These are phyloP conservation scores for Nibea albiflora DNA, from an alignment of 2,113 vertebrate species.

Conservation along the genomic window DNA sequence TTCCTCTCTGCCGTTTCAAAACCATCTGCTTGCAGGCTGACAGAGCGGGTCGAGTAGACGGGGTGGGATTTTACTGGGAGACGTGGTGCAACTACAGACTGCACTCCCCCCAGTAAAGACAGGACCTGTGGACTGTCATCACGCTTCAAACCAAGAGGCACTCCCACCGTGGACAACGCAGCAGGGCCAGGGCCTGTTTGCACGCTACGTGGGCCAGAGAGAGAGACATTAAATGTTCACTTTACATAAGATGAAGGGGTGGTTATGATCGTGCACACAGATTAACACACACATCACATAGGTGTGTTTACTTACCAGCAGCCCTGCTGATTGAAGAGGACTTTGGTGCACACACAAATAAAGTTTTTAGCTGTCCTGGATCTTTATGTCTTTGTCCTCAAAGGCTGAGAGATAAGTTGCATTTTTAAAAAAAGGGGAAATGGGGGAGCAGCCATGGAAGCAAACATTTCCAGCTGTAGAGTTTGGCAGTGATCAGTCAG, in stretches of 20 bases:
- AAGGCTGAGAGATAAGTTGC: slow-evolving; percentile 36
- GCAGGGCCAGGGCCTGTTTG: slow-evolving; percentile 45
- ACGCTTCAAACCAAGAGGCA: slow-evolving; percentile 59
- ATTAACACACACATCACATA: neutral
- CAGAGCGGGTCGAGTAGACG: slow-evolving; percentile 65
- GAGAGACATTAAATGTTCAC: slow-evolving; percentile 28
- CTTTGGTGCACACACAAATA: slow-evolving; percentile 12
- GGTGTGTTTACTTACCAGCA: neutral
- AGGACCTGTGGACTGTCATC: slow-evolving; percentile 76
- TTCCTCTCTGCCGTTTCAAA: slow-evolving; percentile 72
- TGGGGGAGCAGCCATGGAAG: neutral
- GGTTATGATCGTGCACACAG: neutral
- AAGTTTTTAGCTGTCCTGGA: slow-evolving; percentile 34
- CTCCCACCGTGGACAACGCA: slow-evolving; percentile 65
- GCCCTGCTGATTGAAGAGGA: neutral
- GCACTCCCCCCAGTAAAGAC: slow-evolving; percentile 53
- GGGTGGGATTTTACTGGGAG: neutral
- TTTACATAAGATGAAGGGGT: neutral
- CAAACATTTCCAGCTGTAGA: slow-evolving; percentile 47
- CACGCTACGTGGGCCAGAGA: slow-evolving; percentile 23
- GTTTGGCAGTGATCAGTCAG: slow-evolving; percentile 35
- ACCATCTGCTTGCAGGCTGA: slow-evolving; percentile 81
- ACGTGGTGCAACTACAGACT: slow-evolving; percentile 73
- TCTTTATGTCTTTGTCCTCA: slow-evolving; percentile 45
- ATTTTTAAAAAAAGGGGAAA: slow-evolving; percentile 10